These are phyloP conservation scores for Tauraco hartlaubi DNA, from an alignment of 2,797 vertebrate genomes.

Conservation along the genomic window DNA sequence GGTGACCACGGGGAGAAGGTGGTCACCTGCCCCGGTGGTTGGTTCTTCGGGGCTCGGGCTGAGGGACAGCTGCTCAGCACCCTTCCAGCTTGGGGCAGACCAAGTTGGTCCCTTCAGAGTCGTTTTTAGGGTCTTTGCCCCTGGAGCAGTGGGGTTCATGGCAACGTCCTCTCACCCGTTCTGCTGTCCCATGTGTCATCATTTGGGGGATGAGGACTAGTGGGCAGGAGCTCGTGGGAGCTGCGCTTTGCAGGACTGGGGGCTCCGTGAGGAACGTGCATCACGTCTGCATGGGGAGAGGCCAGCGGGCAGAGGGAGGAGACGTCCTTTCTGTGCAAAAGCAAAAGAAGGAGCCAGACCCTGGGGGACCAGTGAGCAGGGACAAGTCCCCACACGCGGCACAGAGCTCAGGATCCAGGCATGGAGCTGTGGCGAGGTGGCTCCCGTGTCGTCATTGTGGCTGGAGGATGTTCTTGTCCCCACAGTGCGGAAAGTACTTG, in stretches of 20 bases:
- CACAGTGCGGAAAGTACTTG: not conserved
- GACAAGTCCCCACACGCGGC: not conserved
- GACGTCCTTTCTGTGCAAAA: not conserved
- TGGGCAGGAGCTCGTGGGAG: not conserved
- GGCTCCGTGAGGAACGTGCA: not conserved
- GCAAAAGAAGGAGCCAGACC: not conserved
- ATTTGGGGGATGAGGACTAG: not conserved
- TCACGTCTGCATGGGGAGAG: not conserved
- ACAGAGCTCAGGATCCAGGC: not conserved
- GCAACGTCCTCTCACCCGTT: not conserved
- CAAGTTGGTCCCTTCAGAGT: not conserved
- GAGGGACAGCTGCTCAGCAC: not conserved
- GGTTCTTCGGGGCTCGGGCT: not conserved
- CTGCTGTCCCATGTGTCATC: not conserved
- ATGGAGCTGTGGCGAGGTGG: not conserved
- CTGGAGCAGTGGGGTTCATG: not conserved
- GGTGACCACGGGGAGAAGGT: not conserved
- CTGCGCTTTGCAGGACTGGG: fast-evolving
- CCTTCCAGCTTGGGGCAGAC: not conserved
- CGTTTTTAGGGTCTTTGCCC: not conserved
- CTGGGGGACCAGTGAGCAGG: not conserved
- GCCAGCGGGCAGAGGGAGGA: not conserved
- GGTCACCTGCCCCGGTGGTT: not conserved
- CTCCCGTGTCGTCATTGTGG: fast-evolving
- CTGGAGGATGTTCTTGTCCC: not conserved